Evolutionary conservation across 2,888 invertebrate genomes (phyloP).

Genomic region (Ormyrus thymus): DNA sequence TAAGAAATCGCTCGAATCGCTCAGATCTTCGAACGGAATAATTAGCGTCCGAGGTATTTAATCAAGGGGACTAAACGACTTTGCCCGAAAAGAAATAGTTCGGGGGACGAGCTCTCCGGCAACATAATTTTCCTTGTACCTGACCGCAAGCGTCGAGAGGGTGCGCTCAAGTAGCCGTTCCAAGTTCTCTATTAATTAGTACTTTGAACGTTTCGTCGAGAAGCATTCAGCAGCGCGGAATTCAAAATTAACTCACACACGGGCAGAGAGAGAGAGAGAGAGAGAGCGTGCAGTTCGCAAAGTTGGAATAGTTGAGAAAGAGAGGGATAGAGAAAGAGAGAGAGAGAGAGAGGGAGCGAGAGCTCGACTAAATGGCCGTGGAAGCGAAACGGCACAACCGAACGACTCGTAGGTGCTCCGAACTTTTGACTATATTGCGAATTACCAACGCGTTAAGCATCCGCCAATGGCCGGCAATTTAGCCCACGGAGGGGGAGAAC

Average conservation of each 20-base stretch:
- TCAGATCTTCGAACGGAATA: no score
- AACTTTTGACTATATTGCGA: constrained; percentile 56
- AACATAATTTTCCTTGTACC: background rate
- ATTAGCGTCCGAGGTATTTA: no score
- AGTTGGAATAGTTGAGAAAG: constrained; percentile 45
- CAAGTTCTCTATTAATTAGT: constrained; percentile 52
- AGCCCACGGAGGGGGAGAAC: constrained; percentile 29
- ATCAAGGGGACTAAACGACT: no score
- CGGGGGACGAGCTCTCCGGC: no score
- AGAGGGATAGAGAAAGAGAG: background rate
- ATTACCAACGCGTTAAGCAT: constrained; percentile 60
- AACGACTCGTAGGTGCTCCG: background rate
- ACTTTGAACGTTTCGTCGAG: constrained; percentile 34
- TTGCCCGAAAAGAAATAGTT: no score
- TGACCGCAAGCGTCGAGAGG: background rate
- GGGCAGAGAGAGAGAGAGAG: background rate
- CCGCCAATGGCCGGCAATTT: constrained; percentile 60
- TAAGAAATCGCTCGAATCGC: no score
- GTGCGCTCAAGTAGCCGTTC: constrained; percentile 15
- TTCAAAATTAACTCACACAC: constrained; percentile 48
- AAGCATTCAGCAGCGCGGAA: constrained; percentile 33
- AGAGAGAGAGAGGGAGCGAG: background rate
- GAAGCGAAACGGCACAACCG: constrained; percentile 27
- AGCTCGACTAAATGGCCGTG: constrained; percentile 15
- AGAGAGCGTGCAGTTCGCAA: constrained; percentile 13